phyloP scores from a whole-genome alignment of 2,888 invertebrate species.

The Vannuccia rotundouncinata region DNA sequence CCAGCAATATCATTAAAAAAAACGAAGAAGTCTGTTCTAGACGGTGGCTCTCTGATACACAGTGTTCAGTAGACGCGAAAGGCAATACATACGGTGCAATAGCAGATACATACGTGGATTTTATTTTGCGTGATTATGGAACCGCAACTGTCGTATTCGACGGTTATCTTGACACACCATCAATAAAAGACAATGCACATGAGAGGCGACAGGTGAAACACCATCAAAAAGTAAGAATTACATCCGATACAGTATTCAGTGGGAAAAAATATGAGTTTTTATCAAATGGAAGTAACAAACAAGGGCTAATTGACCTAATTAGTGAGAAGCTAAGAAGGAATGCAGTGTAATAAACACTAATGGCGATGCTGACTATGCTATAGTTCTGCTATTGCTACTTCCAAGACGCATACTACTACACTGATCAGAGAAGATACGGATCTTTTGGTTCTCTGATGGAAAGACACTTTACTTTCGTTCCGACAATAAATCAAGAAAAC shows the following conservation, averaged over 20 bases:
- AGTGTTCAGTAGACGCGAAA: not conserved
- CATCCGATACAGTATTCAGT: not conserved
- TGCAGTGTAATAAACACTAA: slow-evolving; percentile 6
- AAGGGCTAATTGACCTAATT: not conserved
- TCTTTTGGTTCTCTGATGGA: slow-evolving; percentile 29
- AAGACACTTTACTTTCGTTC: not conserved
- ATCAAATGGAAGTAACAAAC: not conserved
- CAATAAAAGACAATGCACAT: slow-evolving; percentile 39
- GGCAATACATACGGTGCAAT: slow-evolving; percentile 11
- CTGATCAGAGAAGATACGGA: slow-evolving; percentile 40
- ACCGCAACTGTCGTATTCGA: slow-evolving; percentile 40
- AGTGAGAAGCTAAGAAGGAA: not conserved
- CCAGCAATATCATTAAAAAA: not conserved
- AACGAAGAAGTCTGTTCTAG: not conserved
- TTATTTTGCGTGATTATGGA: slow-evolving; percentile 33
- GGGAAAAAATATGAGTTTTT: slow-evolving; percentile 10
- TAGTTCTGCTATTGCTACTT: not conserved
- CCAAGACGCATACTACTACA: slow-evolving; percentile 33
- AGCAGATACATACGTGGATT: slow-evolving; percentile 14
- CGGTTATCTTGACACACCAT: slow-evolving; percentile 34
- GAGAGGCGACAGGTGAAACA: slow-evolving; percentile 29
- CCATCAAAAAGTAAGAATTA: slow-evolving; percentile 21
- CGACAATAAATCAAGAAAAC: not conserved
- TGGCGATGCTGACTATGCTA: not conserved
- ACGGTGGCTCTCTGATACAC: not conserved